phyloP scores from a whole-genome alignment of 2,113 vertebrate genomes.

The Numida meleagris region DNA sequence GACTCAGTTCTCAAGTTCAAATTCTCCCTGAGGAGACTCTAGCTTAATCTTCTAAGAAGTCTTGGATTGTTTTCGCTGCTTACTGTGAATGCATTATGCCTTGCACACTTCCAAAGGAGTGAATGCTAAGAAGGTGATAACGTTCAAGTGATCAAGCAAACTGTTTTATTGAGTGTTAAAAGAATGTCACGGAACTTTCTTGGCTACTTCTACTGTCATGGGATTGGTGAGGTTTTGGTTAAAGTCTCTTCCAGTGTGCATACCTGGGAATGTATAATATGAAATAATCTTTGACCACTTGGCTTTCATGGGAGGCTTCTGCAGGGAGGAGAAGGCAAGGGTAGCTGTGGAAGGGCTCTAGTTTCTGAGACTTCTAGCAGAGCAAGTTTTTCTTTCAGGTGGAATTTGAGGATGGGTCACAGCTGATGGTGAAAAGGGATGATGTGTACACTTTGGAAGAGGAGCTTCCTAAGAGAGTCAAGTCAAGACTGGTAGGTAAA shows the following conservation, averaged over 20 bases:
- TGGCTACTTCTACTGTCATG: not conserved
- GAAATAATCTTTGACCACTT: not conserved
- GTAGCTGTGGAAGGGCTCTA: not conserved
- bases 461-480: conserved; percentile 97
- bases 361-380: not conserved
- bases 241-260: not conserved
- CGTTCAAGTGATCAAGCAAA: not conserved
- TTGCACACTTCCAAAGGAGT: not conserved
- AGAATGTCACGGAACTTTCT: not conserved
- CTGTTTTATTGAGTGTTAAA: not conserved
- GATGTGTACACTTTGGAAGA: conserved; percentile 96
- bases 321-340: not conserved
- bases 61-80: not conserved
- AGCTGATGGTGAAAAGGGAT: conserved; percentile 94
- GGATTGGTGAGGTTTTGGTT: not conserved
- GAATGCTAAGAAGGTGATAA: not conserved
- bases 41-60: not conserved
- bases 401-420: conserved; percentile 98
- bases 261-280: accelerated
- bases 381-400: conserved; percentile 77
- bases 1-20: not conserved
- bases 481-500: conserved; percentile 90
- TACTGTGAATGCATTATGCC: not conserved
- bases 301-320: not conserved
- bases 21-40: no score